Conservation (phyloP, 2,888 invertebrate species). For the Tetragonisca angustula region DNA sequence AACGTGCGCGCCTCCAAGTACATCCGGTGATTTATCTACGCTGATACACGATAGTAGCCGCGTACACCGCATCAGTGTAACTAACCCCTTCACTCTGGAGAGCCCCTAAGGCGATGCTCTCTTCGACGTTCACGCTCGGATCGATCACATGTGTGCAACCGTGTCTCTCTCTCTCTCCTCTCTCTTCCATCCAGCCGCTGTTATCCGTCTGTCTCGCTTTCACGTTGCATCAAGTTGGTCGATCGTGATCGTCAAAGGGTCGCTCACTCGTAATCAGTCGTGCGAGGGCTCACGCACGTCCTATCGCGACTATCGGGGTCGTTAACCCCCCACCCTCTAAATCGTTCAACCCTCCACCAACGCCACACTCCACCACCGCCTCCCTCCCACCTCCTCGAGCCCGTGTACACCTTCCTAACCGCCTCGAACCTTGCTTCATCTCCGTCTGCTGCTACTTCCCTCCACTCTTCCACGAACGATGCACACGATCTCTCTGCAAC, state of each 20-base stretch:
- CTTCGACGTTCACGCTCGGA: slow-evolving; percentile 72
- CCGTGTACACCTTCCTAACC: slow-evolving; percentile 17
- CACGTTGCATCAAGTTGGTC: slow-evolving; percentile 69
- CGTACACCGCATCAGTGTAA: slow-evolving; percentile 69
- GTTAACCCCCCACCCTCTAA: slow-evolving; percentile 71
- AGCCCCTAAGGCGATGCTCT: slow-evolving; percentile 74
- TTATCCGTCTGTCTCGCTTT: slow-evolving; percentile 48
- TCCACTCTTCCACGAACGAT: slow-evolving; percentile 4
- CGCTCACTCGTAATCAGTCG: slow-evolving; percentile 76
- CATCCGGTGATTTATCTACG: slow-evolving; percentile 73
- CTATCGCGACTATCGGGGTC: slow-evolving; percentile 76
- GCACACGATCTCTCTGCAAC: slow-evolving; percentile 56
- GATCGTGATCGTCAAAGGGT: slow-evolving; percentile 79
- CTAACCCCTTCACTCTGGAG: slow-evolving; percentile 72
- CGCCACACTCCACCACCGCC: slow-evolving; percentile 7
- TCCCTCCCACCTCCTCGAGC: slow-evolving; percentile 23
- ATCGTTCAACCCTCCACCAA: slow-evolving; percentile 25
- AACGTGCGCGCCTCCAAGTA: slow-evolving; percentile 62
- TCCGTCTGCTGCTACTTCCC: background rate
- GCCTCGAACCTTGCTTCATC: background rate
- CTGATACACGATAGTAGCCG: slow-evolving; percentile 73
- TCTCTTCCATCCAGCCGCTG: slow-evolving; percentile 28
- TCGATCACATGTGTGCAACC: slow-evolving; percentile 72
- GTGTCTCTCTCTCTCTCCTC: slow-evolving; percentile 29
- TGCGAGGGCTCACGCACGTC: slow-evolving; percentile 78